These are phyloP conservation scores for Smutsia temminckii DNA, from an alignment of 2,797 vertebrate species.

Conservation along the genomic window DNA sequence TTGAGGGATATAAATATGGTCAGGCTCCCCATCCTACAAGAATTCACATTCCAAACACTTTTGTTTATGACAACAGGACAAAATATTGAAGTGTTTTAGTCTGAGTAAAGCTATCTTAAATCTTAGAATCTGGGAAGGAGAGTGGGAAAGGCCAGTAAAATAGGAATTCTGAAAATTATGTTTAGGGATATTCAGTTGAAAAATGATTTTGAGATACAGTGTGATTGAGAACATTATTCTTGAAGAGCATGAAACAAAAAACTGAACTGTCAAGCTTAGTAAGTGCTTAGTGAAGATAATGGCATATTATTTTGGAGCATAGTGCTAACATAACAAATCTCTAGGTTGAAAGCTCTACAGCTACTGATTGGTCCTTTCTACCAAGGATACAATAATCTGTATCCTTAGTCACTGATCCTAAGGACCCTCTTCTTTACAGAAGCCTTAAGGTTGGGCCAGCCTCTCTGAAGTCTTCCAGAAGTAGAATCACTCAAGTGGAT, in stretches of 20 bases:
- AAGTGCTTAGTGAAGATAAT: neutral
- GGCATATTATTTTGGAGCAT: neutral
- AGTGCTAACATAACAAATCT: neutral
- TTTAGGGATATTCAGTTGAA: neutral
- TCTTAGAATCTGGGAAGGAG: constrained; percentile 10
- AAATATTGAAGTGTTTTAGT: neutral
- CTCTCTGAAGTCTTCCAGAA: neutral
- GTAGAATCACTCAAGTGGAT: neutral
- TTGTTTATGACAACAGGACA: neutral
- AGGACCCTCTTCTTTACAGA: neutral
- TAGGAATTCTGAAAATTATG: constrained; percentile 34
- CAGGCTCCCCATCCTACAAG: neutral
- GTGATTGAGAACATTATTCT: constrained; percentile 20
- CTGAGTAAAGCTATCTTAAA: neutral
- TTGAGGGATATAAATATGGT: neutral
- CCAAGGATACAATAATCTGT: neutral
- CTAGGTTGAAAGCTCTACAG: neutral
- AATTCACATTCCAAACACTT: constrained; percentile 2
- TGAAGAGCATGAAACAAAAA: neutral
- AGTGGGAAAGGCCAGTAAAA: neutral
- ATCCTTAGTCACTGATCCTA: neutral
- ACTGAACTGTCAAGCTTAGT: neutral
- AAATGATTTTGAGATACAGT: neutral
- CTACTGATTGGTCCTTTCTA: neutral
- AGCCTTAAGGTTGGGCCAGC: neutral